These are phyloP conservation scores for Coregonus suidteri DNA, from an alignment of 2,797 vertebrate genomes.

Conservation along the genomic window DNA sequence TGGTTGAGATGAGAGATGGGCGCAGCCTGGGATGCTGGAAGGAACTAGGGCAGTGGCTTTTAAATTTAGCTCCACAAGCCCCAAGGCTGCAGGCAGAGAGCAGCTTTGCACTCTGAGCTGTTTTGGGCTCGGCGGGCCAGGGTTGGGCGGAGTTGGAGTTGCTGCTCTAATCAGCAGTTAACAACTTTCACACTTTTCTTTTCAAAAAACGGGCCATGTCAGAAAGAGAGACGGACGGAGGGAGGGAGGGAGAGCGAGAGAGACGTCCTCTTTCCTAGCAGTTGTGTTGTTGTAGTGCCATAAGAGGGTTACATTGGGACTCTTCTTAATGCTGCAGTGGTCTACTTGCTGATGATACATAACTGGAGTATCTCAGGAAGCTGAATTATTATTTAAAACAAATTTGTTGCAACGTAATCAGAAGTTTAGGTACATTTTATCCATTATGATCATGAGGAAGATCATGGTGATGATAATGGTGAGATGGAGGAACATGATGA, in stretches of 20 bases:
- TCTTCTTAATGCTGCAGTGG: conserved; percentile 8
- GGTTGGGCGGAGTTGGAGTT: conserved; percentile 45
- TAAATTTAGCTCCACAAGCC: conserved; percentile 77
- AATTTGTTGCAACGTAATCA: background rate
- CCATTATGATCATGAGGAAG: background rate
- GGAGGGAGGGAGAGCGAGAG: conserved; percentile 11
- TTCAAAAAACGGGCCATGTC: conserved; percentile 39
- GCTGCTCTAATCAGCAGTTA: conserved; percentile 30
- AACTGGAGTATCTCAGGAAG: background rate
- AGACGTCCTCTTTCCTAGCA: conserved; percentile 38
- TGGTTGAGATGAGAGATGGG: conserved; percentile 59
- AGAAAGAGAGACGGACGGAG: background rate
- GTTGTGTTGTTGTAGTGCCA: conserved; percentile 25
- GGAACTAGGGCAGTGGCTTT: conserved; percentile 76
- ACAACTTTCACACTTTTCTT: background rate
- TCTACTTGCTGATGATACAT: conserved; percentile 6
- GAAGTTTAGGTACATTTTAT: background rate
- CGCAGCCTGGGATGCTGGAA: conserved; percentile 29
- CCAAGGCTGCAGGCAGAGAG: conserved; percentile 62
- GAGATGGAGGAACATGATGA: background rate
- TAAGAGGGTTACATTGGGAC: background rate
- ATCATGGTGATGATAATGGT: background rate
- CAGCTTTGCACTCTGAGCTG: conserved; percentile 70
- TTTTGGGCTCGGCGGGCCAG: conserved; percentile 55
- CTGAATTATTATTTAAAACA: background rate